A percentile compares a stretch with the other conserved stretches of the same genome.
These are phyloP conservation scores for human DNA, from an alignment of 2,113 vertebrate genomes.

Conservation along the genomic window GRCh38 chr12:85422001-85422500, in stretches of 20 bases:
- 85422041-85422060: constrained; percentile 43
- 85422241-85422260: not conserved
- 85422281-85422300: not conserved
- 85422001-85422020: not conserved
- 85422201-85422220: not conserved
- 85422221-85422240: not conserved
- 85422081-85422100: constrained; percentile 46
- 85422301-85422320: not conserved
- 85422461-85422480: not conserved
- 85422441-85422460: constrained; percentile 1
- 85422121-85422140: constrained; percentile 60
- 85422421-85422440: not conserved
- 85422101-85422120: constrained; percentile 69
- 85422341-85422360: not conserved
- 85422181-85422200: too few relatives aligned
- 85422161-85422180: too few relatives aligned
- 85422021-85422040: not conserved
- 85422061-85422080: constrained; percentile 58
- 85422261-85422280: not conserved
- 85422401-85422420: not conserved
- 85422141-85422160: constrained; percentile 56
- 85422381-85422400: not conserved
- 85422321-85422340: not conserved
- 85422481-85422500: not conserved
- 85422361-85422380: not conserved